Percentiles rank a stretch among this genome's conserved stretches.
Conservation (phyloP, 1,140 invertebrate genomes). For the Conus ventricosus region DNA sequence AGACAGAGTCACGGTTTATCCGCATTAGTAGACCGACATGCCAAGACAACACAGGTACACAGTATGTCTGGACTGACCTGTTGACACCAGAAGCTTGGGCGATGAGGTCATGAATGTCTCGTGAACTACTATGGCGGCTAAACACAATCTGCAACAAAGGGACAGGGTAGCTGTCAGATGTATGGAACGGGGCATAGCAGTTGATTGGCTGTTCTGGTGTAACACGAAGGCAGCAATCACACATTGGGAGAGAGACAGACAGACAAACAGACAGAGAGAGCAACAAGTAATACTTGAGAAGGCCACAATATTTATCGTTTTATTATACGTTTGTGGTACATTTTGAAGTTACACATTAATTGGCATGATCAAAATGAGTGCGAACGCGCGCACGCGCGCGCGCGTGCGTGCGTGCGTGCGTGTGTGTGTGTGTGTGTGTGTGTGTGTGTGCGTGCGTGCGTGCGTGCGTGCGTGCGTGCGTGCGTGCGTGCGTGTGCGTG, state of each 20-base stretch:
- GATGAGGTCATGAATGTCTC: constrained; percentile 70
- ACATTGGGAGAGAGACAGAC: neutral
- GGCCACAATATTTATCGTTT: too few species aligned
- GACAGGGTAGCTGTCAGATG: constrained; percentile 8
- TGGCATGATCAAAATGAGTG: neutral
- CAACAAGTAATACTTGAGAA: too few species aligned
- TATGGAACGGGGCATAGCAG: too few species aligned
- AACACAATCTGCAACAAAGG: constrained; percentile 68
- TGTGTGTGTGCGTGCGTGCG: constrained; percentile 1
- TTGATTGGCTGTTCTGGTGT: too few species aligned
- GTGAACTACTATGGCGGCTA: constrained; percentile 66
- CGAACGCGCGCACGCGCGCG: neutral
- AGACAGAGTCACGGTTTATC: too few species aligned
- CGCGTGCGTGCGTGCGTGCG: neutral
- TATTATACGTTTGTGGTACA: too few species aligned
- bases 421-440: constrained; percentile 12
- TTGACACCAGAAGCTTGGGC: constrained; percentile 67
- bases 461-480: neutral
- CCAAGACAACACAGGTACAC: too few species aligned
- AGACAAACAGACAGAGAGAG: neutral
- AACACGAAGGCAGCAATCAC: too few species aligned
- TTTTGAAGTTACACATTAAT: too few species aligned
- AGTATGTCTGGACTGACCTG: constrained; percentile 50
- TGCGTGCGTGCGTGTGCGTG: too few species aligned
- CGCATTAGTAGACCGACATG: too few species aligned